A percentile compares a stretch with the other conserved stretches of the same genome.
Evolutionary conservation across 2,888 invertebrate genomes (phyloP).

Genomic region (Exephanes ischioxanthus): DNA sequence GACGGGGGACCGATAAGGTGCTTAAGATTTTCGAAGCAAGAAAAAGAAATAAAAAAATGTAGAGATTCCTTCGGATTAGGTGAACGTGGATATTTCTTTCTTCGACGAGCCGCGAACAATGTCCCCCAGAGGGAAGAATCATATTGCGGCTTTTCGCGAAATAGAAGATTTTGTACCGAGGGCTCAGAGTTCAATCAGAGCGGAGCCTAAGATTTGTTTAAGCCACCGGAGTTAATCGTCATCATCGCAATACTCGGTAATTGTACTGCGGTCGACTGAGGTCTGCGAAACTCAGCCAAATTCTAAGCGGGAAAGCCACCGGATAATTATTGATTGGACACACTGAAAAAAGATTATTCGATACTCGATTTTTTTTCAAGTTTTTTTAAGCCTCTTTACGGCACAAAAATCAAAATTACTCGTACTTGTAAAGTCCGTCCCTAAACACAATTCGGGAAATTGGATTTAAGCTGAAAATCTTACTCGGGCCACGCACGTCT

Average conservation of each 20-base stretch:
- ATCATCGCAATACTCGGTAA: neutral
- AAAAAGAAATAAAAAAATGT: conserved; percentile 44
- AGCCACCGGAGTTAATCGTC: conserved; percentile 6
- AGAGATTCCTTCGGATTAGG: conserved; percentile 74
- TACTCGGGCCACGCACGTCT: neutral
- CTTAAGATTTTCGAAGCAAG: conserved; percentile 49
- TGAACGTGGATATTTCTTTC: conserved; percentile 66
- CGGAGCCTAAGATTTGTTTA: conserved; percentile 48
- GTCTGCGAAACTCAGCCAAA: neutral
- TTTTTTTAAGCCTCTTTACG: no score
- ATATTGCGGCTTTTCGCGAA: conserved; percentile 43
- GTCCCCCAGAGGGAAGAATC: conserved; percentile 65
- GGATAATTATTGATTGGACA: neutral
- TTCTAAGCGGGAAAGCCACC: neutral
- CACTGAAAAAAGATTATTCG: neutral
- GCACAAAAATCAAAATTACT: no score
- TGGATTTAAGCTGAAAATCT: no score
- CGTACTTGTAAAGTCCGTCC: no score
- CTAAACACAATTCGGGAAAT: no score
- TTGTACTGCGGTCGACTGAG: neutral
- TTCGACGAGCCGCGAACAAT: conserved; percentile 63
- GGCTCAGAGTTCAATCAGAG: conserved; percentile 52
- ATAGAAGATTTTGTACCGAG: conserved; percentile 39
- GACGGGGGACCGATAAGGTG: conserved; percentile 64
- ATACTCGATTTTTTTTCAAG: no score